These are phyloP conservation scores for Chelonus formosanus DNA, from an alignment of 2,888 invertebrate species.

Conservation along the genomic window DNA sequence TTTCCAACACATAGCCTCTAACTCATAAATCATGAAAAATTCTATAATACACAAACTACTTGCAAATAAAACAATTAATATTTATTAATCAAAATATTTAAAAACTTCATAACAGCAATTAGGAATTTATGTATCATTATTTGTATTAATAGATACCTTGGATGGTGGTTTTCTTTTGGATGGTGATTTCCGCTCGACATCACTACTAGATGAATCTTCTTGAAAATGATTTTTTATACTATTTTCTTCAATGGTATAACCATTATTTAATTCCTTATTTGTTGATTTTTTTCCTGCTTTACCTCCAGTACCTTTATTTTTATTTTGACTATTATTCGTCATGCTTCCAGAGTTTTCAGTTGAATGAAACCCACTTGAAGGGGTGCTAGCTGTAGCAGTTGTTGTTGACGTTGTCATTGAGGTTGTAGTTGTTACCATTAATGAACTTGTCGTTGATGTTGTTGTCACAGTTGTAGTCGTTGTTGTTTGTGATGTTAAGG, in stretches of 20 bases:
- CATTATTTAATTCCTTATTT: constrained; percentile 66
- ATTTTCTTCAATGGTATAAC: constrained; percentile 66
- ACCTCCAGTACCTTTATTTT: constrained; percentile 65
- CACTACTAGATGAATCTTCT: constrained; percentile 76
- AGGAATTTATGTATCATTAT: constrained; percentile 25
- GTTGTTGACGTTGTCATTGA: constrained; percentile 33
- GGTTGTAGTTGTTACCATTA: constrained; percentile 51
- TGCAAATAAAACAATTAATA: background rate
- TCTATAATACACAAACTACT: too few species aligned
- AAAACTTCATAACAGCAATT: background rate
- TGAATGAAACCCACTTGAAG: constrained; percentile 67
- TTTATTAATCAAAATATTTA: background rate
- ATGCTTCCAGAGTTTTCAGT: constrained; percentile 71
- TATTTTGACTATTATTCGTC: constrained; percentile 73
- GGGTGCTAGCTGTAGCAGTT: constrained; percentile 58
- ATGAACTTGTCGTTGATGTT: constrained; percentile 65
- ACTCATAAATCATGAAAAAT: too few species aligned
- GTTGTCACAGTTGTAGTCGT: constrained; percentile 63
- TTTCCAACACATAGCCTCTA: too few species aligned
- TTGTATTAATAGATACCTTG: constrained; percentile 63
- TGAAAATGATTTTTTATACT: constrained; percentile 39
- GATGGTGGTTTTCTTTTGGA: constrained; percentile 73
- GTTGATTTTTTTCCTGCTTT: constrained; percentile 64
- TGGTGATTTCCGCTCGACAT: constrained; percentile 70
- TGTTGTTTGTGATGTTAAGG: constrained; percentile 50